Conservation (phyloP, 2,888 invertebrate genomes). For the Andrena flavipes region DNA sequence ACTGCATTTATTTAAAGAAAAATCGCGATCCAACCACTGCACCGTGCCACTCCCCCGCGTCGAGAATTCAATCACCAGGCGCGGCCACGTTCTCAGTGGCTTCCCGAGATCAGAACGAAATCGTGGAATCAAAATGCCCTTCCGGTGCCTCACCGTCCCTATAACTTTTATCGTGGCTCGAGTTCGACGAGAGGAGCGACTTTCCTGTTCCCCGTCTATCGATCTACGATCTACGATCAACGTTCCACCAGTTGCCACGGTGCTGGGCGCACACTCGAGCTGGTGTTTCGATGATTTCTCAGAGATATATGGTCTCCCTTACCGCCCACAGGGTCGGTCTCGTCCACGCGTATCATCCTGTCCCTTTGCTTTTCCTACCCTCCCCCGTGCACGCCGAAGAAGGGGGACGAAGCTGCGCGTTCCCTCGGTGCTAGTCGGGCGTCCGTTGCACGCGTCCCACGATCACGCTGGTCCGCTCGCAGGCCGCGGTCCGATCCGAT, state of each 20-base stretch:
- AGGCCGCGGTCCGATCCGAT: conserved; percentile 67
- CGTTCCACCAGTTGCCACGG: background rate
- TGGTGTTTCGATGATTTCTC: background rate
- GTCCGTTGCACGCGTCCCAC: conserved; percentile 21
- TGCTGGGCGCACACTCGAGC: background rate
- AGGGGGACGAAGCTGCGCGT: conserved; percentile 1
- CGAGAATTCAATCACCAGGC: conserved; percentile 11
- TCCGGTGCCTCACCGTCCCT: no score
- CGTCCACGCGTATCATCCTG: conserved; percentile 95
- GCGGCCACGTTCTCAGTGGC: background rate
- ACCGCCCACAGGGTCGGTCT: conserved; percentile 96
- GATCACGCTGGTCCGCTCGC: background rate
- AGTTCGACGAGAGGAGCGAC: no score
- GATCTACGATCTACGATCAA: background rate
- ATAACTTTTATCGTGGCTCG: no score
- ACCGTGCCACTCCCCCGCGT: background rate
- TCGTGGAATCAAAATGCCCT: background rate
- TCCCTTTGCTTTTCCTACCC: conserved; percentile 85
- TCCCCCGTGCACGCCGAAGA: conserved; percentile 57
- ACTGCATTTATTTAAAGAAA: conserved; percentile 51
- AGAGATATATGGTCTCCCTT: conserved; percentile 83
- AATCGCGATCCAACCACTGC: conserved; percentile 37
- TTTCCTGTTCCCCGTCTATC: background rate
- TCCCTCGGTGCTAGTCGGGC: conserved; percentile 5
- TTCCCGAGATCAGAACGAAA: background rate